These are phyloP conservation scores for Eulemur mongoz DNA, from an alignment of 2,797 vertebrate genomes.

Conservation along the genomic window DNA sequence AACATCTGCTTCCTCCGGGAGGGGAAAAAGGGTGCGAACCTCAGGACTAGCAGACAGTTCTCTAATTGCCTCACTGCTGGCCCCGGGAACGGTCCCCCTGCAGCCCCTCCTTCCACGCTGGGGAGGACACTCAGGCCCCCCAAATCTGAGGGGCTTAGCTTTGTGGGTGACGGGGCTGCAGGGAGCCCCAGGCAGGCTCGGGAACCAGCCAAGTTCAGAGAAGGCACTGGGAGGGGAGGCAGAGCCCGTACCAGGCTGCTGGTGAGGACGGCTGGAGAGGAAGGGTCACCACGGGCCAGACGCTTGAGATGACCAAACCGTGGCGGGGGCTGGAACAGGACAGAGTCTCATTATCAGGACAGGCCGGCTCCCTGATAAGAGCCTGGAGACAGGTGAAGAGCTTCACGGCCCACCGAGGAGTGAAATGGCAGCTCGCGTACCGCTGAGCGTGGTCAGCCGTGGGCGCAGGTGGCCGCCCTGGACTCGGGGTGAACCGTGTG, in stretches of 20 bases:
- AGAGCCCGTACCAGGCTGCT: not conserved
- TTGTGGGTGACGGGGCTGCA: not conserved
- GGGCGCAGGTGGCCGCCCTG: not conserved
- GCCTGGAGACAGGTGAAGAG: not conserved
- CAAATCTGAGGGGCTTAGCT: not conserved
- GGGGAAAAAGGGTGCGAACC: slow-evolving; percentile 57
- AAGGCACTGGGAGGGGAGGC: not conserved
- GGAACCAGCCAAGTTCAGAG: not conserved
- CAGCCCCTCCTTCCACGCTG: not conserved
- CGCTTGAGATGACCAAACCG: accelerated
- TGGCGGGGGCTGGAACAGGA: not conserved
- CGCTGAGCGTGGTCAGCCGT: accelerated
- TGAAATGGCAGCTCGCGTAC: not conserved
- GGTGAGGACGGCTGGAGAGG: not conserved
- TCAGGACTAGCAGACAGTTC: slow-evolving; percentile 38
- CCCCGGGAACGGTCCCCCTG: not conserved
- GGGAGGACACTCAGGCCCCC: not conserved
- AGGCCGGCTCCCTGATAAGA: not conserved
- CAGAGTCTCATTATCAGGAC: not conserved
- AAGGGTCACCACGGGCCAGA: not conserved
- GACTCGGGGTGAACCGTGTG: not conserved
- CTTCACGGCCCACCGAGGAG: not conserved
- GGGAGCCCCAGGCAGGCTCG: not conserved
- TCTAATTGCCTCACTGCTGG: slow-evolving; percentile 33
- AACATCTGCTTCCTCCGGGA: slow-evolving; percentile 79